Evolutionary conservation across 2,113 vertebrate species (phyloP).

Genomic region (Gasterosteus nipponicus): DNA sequence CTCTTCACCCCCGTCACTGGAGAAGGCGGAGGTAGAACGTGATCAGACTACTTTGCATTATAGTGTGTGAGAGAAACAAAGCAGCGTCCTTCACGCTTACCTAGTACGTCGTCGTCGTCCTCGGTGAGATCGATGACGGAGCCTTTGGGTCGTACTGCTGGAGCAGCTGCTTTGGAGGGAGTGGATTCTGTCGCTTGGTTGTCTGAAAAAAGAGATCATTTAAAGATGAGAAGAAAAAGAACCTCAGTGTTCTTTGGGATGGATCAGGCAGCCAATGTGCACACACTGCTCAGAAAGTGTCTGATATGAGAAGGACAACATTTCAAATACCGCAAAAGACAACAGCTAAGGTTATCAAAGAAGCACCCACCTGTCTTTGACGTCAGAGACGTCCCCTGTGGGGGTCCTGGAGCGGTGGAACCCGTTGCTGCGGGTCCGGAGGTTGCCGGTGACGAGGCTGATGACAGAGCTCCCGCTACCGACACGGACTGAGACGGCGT

Average conservation of each 20-base stretch:
- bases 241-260: neutral
- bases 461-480: constrained; percentile 79
- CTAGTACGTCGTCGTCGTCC: constrained; percentile 84
- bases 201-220: constrained; percentile 58
- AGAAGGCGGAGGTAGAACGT: constrained; percentile 13
- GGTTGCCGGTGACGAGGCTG: constrained; percentile 74
- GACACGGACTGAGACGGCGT: constrained; percentile 75
- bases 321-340: neutral
- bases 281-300: neutral
- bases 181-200: constrained; percentile 74
- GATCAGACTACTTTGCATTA: constrained; percentile 14
- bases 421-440: constrained; percentile 82
- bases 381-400: constrained; percentile 79
- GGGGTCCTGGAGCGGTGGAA: constrained; percentile 77
- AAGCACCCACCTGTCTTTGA: constrained; percentile 80
- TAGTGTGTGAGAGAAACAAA: neutral
- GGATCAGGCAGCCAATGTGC: neutral
- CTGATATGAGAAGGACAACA: neutral
- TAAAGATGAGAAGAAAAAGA: neutral
- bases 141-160: constrained; percentile 73
- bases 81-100: constrained; percentile 40
- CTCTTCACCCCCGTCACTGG: constrained; percentile 82
- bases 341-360: neutral
- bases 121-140: constrained; percentile 85
- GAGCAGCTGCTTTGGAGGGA: constrained; percentile 65